These are phyloP conservation scores for Anoplius nigerrimus DNA, from an alignment of 2,888 invertebrate genomes.

Conservation along the genomic window DNA sequence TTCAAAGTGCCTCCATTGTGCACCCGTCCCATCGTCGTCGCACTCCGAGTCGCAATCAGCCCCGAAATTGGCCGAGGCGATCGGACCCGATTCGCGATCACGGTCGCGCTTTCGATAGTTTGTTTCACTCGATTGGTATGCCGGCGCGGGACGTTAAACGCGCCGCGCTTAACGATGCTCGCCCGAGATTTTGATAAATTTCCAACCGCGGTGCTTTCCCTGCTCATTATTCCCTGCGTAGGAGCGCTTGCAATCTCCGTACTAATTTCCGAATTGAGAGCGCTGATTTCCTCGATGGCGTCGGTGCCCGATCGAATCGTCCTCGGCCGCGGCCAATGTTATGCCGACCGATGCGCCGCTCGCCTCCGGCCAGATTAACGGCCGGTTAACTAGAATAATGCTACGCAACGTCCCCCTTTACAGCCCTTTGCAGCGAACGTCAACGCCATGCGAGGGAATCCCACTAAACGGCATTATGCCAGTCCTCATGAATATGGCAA, in stretches of 20 bases:
- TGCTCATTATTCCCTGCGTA: conserved; percentile 50
- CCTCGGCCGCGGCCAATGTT: not conserved
- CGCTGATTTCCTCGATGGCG: conserved; percentile 37
- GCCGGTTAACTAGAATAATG: too few species aligned
- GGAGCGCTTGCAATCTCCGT: conserved; percentile 40
- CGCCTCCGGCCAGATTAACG: too few species aligned
- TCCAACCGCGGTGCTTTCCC: conserved; percentile 46
- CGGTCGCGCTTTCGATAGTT: conserved; percentile 11
- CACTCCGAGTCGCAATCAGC: too few species aligned
- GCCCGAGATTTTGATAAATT: conserved; percentile 35
- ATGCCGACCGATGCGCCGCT: not conserved
- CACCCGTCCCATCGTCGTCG: not conserved
- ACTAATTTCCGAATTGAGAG: conserved; percentile 44
- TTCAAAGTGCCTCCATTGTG: not conserved
- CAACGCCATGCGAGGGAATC: too few species aligned
- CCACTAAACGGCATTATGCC: too few species aligned
- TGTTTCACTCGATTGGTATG: conserved; percentile 34
- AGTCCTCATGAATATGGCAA: too few species aligned
- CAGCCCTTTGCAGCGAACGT: too few species aligned
- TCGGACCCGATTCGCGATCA: too few species aligned
- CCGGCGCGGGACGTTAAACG: conserved; percentile 21
- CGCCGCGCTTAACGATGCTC: conserved; percentile 26
- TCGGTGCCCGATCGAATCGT: not conserved
- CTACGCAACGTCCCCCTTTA: too few species aligned
- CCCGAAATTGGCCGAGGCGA: too few species aligned